Conservation (phyloP, 2,797 vertebrate genomes). For the Protonibea diacanthus region DNA sequence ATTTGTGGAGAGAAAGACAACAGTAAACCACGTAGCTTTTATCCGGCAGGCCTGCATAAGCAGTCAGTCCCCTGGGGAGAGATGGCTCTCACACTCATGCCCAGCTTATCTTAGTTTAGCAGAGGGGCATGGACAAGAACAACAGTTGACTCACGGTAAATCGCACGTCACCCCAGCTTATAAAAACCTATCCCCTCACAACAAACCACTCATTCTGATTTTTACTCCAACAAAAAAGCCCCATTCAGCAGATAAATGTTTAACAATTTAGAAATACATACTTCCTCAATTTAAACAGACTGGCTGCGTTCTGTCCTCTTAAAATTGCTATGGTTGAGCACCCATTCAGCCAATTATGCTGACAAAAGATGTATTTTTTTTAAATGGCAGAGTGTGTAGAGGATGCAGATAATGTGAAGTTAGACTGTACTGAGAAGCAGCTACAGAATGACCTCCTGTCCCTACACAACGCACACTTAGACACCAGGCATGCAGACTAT, state of each 20-base stretch:
- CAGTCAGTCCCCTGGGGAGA: slow-evolving; percentile 45
- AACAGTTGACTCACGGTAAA: slow-evolving; percentile 82
- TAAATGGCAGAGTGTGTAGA: slow-evolving; percentile 61
- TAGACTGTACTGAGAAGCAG: slow-evolving; percentile 77
- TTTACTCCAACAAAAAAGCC: slow-evolving; percentile 45
- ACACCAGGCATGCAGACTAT: slow-evolving; percentile 83
- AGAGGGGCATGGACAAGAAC: slow-evolving; percentile 70
- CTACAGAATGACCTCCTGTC: slow-evolving; percentile 79
- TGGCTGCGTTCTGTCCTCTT: slow-evolving; percentile 63
- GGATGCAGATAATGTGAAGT: slow-evolving; percentile 70
- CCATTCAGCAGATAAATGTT: slow-evolving; percentile 77
- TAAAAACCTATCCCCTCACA: slow-evolving; percentile 60
- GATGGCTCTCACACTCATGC: slow-evolving; percentile 55
- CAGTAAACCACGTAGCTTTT: slow-evolving; percentile 41
- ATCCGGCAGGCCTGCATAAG: slow-evolving; percentile 42
- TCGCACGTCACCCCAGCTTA: slow-evolving; percentile 62
- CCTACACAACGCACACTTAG: slow-evolving; percentile 78
- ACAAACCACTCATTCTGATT: slow-evolving; percentile 60
- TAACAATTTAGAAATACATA: slow-evolving; percentile 81
- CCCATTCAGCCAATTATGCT: slow-evolving; percentile 69
- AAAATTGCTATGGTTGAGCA: slow-evolving; percentile 70
- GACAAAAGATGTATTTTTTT: slow-evolving; percentile 82
- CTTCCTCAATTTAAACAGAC: slow-evolving; percentile 71
- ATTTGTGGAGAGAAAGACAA: slow-evolving; percentile 32
- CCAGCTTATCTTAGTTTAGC: slow-evolving; percentile 77